Evolutionary conservation across 2,797 vertebrate species (phyloP), one percentile per base, ranked within the genome.

Genomic region (Semaprochilodus insignis): DNA sequence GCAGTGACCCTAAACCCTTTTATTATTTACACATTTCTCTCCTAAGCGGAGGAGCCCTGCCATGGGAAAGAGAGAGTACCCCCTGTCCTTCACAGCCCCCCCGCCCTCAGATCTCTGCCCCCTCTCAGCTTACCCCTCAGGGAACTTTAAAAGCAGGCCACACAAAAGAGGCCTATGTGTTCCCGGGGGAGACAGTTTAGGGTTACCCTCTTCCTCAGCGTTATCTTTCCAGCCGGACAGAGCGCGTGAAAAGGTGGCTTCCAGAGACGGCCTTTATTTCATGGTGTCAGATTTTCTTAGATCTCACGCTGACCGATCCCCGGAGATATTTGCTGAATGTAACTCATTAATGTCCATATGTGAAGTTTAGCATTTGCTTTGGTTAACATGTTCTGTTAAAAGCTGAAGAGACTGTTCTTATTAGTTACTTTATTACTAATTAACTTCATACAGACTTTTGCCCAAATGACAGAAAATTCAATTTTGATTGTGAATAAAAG

Each of bases 121-220:
- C 88, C 86, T 90, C 88, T 90, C 88, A 77, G 86, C 87, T 91
- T 85, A 52, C 85, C 23, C 77, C 65, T 80, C 78, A 3, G 21
- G 70, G 77, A 85, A 91, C 91, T 91, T 92, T 90, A 94, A 94
- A 93, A 91, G 80, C 5, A 44, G 25, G 11, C 57, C 51, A 57
- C 13, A 76, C 86, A 86, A 81, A 93, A 89, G 92, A 91, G 87
- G 86, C 67, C 63, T 78, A 75, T 90, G 73, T 87, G 84, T 90
- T 90, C 91, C 86, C 86, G 81, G 84, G 89, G 92, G 94, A 93
- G 88, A 57, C 86, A 72, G 89, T 92, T 80, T 92, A 73, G 80
- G 85, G 90, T 94, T 93, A 87, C 91, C 60, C 69, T 71, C 83
- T 82, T 71, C 85, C 63, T 88, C 89, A 85, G 88, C 83, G 74